Evolutionary conservation across 2,888 invertebrate genomes (phyloP).

Genomic region (Acrocyrtus sp.): DNA sequence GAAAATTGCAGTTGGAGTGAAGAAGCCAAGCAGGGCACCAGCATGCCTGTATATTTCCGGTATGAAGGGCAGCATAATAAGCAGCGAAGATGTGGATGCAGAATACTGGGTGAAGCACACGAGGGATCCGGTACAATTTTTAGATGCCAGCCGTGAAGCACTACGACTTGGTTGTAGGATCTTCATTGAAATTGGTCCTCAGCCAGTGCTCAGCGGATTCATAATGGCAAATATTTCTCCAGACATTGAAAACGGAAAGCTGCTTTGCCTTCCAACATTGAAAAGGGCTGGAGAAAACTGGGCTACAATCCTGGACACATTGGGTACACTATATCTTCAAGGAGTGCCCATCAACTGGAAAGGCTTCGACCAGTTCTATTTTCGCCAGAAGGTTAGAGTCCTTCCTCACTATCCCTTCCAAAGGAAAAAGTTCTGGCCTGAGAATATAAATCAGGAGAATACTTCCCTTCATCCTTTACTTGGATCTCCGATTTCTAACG

Average conservation of each 20-base stretch:
- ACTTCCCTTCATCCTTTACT: slow-evolving; percentile 27
- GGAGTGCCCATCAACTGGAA: slow-evolving; percentile 7
- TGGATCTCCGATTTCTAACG: slow-evolving; percentile 20
- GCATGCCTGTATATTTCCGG: slow-evolving; percentile 31
- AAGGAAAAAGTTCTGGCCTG: slow-evolving; percentile 27
- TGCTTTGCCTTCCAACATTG: slow-evolving; percentile 12
- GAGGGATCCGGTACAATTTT: slow-evolving; percentile 19
- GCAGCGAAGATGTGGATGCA: neutral
- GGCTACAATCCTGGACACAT: neutral
- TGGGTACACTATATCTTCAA: neutral
- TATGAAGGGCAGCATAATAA: slow-evolving; percentile 16
- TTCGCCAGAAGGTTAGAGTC: neutral
- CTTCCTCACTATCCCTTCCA: slow-evolving; percentile 36
- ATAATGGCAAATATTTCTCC: neutral
- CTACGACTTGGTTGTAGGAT: neutral
- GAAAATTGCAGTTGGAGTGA: slow-evolving; percentile 15
- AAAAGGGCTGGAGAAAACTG: slow-evolving; percentile 2
- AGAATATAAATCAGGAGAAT: neutral
- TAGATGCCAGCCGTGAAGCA: neutral
- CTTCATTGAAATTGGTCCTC: slow-evolving; percentile 12
- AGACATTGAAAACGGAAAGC: too few relatives aligned
- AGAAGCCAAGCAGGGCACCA: neutral
- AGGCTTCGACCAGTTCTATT: neutral
- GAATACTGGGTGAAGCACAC: slow-evolving; percentile 39
- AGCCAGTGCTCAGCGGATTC: neutral